Evolutionary conservation across 2,113 vertebrate genomes (phyloP).

Genomic region (Lycocorax pyrrhopterus): DNA sequence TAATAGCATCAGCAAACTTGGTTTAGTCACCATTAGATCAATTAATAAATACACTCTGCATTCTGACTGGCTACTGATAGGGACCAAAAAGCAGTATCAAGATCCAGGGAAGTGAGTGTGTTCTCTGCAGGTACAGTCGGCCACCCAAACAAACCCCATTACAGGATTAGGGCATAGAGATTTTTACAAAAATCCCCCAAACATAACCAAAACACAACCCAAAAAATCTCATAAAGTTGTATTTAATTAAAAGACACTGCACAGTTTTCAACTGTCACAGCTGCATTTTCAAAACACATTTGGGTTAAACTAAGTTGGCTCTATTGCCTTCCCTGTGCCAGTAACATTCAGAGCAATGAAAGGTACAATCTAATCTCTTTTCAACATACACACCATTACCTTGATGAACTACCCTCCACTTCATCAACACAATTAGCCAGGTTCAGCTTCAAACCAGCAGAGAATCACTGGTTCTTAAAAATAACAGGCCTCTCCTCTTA

Average conservation of each 20-base stretch:
- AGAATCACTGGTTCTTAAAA: background rate
- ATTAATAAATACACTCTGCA: background rate
- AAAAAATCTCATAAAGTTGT: fast-evolving
- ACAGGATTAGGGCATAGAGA: background rate
- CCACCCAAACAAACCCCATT: background rate
- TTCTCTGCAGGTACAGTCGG: background rate
- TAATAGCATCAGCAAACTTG: background rate
- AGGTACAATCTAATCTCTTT: background rate
- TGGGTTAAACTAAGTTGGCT: background rate
- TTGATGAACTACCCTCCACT: background rate
- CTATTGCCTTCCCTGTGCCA: background rate
- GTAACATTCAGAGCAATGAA: background rate
- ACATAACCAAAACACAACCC: background rate
- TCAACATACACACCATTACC: background rate
- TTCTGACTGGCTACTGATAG: background rate
- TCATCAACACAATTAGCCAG: background rate
- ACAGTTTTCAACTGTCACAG: background rate
- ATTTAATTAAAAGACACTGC: background rate
- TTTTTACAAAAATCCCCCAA: background rate
- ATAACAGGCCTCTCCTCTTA: background rate
- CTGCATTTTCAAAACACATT: background rate
- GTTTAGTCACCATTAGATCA: background rate
- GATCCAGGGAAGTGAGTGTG: background rate
- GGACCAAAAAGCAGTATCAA: background rate
- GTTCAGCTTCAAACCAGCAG: background rate